These are phyloP conservation scores for Tachysurus vachellii DNA, from an alignment of 2,113 vertebrate genomes.

Conservation along the genomic window DNA sequence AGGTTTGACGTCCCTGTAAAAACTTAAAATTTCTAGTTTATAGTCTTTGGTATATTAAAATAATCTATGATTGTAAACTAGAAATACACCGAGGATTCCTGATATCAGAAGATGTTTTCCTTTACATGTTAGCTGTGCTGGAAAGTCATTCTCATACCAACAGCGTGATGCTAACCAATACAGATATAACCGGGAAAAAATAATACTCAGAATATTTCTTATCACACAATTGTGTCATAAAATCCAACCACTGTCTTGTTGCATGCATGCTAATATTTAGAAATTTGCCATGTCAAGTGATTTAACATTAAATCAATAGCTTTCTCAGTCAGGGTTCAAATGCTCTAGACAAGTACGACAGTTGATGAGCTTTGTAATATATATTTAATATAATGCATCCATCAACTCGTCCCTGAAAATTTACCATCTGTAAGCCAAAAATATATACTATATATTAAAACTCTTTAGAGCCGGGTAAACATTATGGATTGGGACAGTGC, in stretches of 20 bases:
- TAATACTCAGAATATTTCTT: not conserved
- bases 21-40: not conserved
- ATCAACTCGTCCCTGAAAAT: not conserved
- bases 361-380: not conserved
- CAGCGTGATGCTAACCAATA: not conserved
- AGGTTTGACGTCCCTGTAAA: not conserved
- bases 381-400: not conserved
- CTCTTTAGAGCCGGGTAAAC: not conserved
- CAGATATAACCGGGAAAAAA: not conserved
- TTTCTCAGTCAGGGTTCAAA: not conserved
- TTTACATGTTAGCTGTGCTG: not conserved
- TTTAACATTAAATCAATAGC: not conserved
- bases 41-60: not conserved
- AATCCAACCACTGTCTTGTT: no score
- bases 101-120: not conserved
- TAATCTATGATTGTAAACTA: not conserved
- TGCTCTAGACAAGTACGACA: not conserved
- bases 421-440: not conserved
- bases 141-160: not conserved
- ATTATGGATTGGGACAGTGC: conserved; percentile 2
- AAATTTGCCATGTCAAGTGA: not conserved
- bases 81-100: not conserved
- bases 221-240: not conserved
- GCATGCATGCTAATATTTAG: not conserved
- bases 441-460: conserved; percentile 1